Percentiles rank a stretch among this genome's conserved stretches.
Evolutionary conservation across 2,797 vertebrate genomes (phyloP).

Genomic region (Nannoperca obscura): DNA sequence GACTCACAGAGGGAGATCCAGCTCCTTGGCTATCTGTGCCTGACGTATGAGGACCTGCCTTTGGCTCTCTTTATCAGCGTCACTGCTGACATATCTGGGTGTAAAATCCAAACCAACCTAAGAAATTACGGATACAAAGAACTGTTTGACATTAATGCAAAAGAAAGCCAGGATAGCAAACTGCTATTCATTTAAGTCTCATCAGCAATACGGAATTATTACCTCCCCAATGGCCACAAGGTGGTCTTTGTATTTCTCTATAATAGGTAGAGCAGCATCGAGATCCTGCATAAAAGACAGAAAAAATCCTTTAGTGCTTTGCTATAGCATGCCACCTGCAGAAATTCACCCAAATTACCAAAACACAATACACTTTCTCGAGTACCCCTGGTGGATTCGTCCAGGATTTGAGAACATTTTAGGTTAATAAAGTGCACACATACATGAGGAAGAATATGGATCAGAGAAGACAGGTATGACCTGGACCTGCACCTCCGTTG

Average conservation of each 20-base stretch:
- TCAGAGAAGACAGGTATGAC: neutral
- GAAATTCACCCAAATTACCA: neutral
- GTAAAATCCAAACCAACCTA: constrained; percentile 98
- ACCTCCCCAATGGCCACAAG: constrained; percentile 96
- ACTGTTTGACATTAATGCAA: neutral
- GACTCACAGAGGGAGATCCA: constrained; percentile 94
- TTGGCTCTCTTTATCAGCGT: constrained; percentile 91
- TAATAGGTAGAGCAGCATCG: constrained; percentile 91
- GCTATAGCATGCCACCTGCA: neutral
- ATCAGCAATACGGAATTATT: constrained; percentile 35
- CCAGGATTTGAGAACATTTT: neutral
- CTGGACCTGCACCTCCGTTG: neutral
- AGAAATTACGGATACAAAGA: neutral
- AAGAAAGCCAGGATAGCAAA: neutral
- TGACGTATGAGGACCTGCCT: constrained; percentile 93
- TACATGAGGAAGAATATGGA: neutral
- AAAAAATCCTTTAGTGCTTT: neutral
- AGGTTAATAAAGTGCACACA: neutral
- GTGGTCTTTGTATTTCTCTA: constrained; percentile 91
- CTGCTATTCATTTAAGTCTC: neutral
- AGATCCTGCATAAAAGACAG: constrained; percentile 86
- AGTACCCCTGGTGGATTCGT: neutral
- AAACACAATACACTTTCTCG: neutral
- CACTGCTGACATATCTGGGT: constrained; percentile 87
- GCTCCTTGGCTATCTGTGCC: constrained; percentile 89